Evolutionary conservation across 92 coral and sea anemone species (phyloP), one percentile per base, ranked within the genome.

Genomic region (Desmophyllum pertusum): DNA sequence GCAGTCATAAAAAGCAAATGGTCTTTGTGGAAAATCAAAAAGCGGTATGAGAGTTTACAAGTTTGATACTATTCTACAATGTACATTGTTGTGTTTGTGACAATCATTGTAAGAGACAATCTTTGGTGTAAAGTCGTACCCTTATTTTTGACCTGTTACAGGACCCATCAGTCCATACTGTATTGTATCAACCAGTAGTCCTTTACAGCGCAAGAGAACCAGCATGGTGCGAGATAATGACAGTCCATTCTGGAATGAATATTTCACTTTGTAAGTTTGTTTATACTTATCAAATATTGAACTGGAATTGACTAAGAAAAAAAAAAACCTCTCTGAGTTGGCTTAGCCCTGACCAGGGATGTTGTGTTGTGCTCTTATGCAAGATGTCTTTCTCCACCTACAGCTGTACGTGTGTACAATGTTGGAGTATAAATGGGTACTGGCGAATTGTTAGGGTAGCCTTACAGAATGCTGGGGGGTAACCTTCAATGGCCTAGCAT

Each of bases 191-290:
- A 79, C 94, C 76, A 94, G 88, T 52, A 89, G 75, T 35, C 97
- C 99, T 23, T 75, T 64, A 25, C 96, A 94, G 91, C 93, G 94
- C 45, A 96, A 94, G 90, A 92, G 93, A 76, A 96, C 99, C 43
- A 89, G 92, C 88, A 84, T 93, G 79, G 84, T 96, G 75, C 94
- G 93, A 42, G 94, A 93, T n/a, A 92, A 93, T 64, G 91, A 90
- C 74, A 95, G 86, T 77, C 99, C 99, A 25, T 94, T 96, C 85
- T 96, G 98, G 98, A 92, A 96, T 85, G 98, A 96, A 69, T 96
- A 93, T 67, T 91, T 92, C 89, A 91, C 97, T 31, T 90, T 96
- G 99, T 96, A 90, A 92, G 98, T 80, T 42, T 36, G 42, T 31
- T 4, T 13, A 50, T 13, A 10, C 25, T 10, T 18, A 17, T 10